These are phyloP conservation scores for Mechanitis mazaeus DNA, from an alignment of 2,888 invertebrate species.

Conservation along the genomic window DNA sequence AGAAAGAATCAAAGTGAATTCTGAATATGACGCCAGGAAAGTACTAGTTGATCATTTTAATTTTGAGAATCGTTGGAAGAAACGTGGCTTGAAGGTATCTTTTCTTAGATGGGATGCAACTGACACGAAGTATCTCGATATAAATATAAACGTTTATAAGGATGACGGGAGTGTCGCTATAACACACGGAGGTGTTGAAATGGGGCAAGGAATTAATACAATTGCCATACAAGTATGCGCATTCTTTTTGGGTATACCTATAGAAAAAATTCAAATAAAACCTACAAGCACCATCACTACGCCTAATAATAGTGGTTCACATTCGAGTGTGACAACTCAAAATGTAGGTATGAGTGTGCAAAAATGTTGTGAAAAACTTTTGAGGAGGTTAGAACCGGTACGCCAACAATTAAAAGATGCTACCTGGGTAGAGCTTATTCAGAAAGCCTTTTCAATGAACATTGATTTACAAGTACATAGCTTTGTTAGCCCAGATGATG, in stretches of 20 bases:
- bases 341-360: slow-evolving; percentile 43
- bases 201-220: slow-evolving; percentile 89
- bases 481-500: slow-evolving; percentile 59
- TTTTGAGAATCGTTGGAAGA: slow-evolving; percentile 84
- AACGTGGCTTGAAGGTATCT: slow-evolving; percentile 81
- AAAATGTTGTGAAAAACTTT: slow-evolving; percentile 40
- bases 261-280: slow-evolving; percentile 81
- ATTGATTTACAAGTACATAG: slow-evolving; percentile 74
- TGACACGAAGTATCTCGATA: slow-evolving; percentile 71
- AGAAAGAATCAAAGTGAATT: slow-evolving; percentile 54
- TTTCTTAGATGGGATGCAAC: slow-evolving; percentile 81
- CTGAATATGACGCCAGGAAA: slow-evolving; percentile 66
- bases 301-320: slow-evolving; percentile 81
- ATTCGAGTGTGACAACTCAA: slow-evolving; percentile 75
- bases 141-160: slow-evolving; percentile 79
- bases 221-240: slow-evolving; percentile 81
- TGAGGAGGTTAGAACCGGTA: slow-evolving; percentile 52
- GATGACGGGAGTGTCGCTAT: slow-evolving; percentile 84
- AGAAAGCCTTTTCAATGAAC: slow-evolving; percentile 62
- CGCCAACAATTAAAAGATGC: slow-evolving; percentile 64
- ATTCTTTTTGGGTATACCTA: slow-evolving; percentile 79
- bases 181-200: slow-evolving; percentile 83
- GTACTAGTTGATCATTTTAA: slow-evolving; percentile 75
- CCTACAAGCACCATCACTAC: slow-evolving; percentile 76
- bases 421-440: slow-evolving; percentile 75